Evolutionary conservation across 1,140 invertebrate genomes (phyloP).

Genomic region (Sarcophaga bullata): DNA sequence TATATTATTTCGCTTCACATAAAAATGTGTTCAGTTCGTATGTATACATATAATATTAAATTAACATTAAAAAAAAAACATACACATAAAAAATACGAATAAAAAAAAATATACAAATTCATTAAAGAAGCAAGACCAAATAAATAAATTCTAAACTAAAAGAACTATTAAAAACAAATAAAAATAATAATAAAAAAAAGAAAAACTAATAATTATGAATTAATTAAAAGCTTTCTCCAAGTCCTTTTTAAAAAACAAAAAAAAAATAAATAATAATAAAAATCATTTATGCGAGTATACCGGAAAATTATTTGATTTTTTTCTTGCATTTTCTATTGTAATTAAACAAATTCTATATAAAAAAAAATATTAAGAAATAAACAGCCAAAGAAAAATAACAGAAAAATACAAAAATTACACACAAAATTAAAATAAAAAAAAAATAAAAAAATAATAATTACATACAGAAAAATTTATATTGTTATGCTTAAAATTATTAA

Average conservation of each 20-base stretch:
- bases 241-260: too few species aligned
- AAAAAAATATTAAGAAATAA: constrained; percentile 3
- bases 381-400: constrained; percentile 13
- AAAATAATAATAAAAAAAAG: background rate
- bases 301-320: background rate
- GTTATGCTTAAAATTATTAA: too few species aligned
- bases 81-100: constrained; percentile 9
- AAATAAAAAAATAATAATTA: constrained; percentile 47
- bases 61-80: constrained; percentile 21
- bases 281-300: constrained; percentile 19
- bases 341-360: too few species aligned
- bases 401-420: constrained; percentile 16
- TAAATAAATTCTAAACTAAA: background rate
- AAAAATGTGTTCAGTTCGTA: constrained; percentile 42
- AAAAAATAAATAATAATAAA: background rate
- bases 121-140: background rate
- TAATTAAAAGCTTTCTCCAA: background rate
- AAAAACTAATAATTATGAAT: background rate
- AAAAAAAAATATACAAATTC: constrained; percentile 36
- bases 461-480: constrained; percentile 48
- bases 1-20: constrained; percentile 35
- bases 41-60: constrained; percentile 44
- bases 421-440: background rate
- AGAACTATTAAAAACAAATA: background rate
- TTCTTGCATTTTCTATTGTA: too few species aligned